Base-by-base conservation (phyloP, 2,113 vertebrate genomes). In the Nettapus auritus region DNA sequence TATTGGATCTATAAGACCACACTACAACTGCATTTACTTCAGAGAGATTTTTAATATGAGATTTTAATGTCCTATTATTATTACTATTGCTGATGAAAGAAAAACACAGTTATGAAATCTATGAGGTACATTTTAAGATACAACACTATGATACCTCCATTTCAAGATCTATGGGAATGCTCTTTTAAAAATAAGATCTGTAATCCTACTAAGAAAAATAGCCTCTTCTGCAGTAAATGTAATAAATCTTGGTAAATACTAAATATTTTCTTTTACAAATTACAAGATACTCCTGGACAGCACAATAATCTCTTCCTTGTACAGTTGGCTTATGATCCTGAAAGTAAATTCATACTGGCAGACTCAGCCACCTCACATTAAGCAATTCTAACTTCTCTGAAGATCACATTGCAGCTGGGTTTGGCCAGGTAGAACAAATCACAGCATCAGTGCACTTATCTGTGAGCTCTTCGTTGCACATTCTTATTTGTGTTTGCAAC, bases 211-310 rank as follows among this genome's bases (percentile, higher is more conserved):
- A 56, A 75, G 69, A 78, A 83, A 86, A 74, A 71, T 13, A 33
- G 18, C 60, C 4, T 66, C 9, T 78, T 85, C 85, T 68, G 17
- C 87, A 59, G 69, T 53, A 92, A 92, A 86, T 50, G 21, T 57
- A 86, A 75, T 52, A 53, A 86, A 34, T 78, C 86, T 78, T 0
- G 4, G 67, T 67, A 85, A 89, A 88, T 66, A 80, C 50, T 82
- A 85, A 76, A 87, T 79, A 17, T 25, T 90, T 93, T 89, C 22
- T 86, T 84, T 79, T 59, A 85, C 63, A 78, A 95, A 76, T 85
- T 77, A 93, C 42, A 50, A 55, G 53, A 69, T 79, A 53, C 46
- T 71, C 38, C 68, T 78, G 73, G 36, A 80, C 31, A 80, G 70
- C 36, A 59, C 8, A 75, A 31, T 68, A 86, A 90, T 82, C 73